Evolutionary conservation across 2,113 vertebrate species (phyloP).

Genomic region (Promerops cafer): DNA sequence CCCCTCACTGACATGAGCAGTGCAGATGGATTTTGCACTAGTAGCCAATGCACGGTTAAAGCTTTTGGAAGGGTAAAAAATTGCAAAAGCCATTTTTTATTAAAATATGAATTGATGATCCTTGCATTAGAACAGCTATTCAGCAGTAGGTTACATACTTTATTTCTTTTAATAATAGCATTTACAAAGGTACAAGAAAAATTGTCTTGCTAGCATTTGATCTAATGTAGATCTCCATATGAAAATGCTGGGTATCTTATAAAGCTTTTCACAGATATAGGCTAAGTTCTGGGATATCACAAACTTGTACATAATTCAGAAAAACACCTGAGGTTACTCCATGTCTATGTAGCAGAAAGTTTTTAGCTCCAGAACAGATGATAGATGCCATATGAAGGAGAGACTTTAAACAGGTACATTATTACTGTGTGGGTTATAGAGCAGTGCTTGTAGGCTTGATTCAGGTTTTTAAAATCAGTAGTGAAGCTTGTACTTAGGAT

Average conservation of each 20-base stretch:
- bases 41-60: constrained; percentile 59
- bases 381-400: background rate
- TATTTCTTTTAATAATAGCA: background rate
- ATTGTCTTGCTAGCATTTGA: constrained; percentile 46
- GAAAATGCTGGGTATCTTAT: constrained; percentile 18
- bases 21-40: background rate
- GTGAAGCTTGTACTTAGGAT: background rate
- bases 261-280: constrained; percentile 72
- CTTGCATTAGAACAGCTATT: constrained; percentile 10
- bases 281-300: constrained; percentile 71
- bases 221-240: constrained; percentile 70
- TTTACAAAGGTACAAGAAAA: constrained; percentile 27
- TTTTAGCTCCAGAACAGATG: background rate
- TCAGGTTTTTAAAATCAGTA: background rate
- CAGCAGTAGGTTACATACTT: background rate
- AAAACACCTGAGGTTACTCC: constrained; percentile 51
- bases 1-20: background rate
- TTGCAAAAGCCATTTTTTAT: background rate
- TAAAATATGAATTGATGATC: background rate
- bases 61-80: constrained; percentile 49
- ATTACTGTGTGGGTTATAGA: background rate
- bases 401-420: background rate
- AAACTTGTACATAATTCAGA: constrained; percentile 16
- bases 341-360: background rate
- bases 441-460: background rate